Evolutionary conservation across 2,888 invertebrate genomes (phyloP).

Genomic region (Amphipoea lucens): DNA sequence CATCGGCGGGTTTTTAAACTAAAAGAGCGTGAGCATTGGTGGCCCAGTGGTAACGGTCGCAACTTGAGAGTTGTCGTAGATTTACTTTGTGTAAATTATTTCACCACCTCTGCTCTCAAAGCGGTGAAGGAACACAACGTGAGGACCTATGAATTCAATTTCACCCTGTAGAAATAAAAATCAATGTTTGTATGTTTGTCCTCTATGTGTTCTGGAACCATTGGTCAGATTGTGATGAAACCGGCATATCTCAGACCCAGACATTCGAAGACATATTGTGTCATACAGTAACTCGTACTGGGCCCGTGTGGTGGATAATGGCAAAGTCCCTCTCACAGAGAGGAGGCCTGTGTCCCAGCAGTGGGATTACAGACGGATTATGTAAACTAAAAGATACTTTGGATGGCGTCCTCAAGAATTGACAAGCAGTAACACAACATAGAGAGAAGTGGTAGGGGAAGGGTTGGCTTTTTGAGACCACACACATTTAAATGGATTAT

Average conservation of each 20-base stretch:
- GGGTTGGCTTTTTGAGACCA: background rate
- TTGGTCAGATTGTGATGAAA: too few relatives aligned
- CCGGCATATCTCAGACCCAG: background rate
- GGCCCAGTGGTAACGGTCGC: background rate
- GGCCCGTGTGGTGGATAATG: background rate
- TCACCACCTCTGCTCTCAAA: background rate
- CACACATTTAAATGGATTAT: too few relatives aligned
- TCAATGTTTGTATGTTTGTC: too few relatives aligned
- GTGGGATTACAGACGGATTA: background rate
- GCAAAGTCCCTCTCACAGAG: background rate
- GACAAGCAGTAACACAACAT: background rate
- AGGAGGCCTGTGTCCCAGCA: background rate
- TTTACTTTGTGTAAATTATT: background rate
- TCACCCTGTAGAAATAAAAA: too few relatives aligned
- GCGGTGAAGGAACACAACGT: background rate
- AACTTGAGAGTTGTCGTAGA: too few relatives aligned
- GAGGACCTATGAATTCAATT: too few relatives aligned
- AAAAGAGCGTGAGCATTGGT: background rate
- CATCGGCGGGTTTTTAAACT: background rate
- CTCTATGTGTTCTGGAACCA: too few relatives aligned
- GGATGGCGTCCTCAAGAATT: background rate
- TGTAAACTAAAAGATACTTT: background rate
- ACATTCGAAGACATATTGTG: background rate
- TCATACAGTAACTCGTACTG: background rate
- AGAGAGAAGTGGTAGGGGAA: background rate